Conservation (phyloP, 2,113 vertebrate species). For the Pelmatolapia mariae region DNA sequence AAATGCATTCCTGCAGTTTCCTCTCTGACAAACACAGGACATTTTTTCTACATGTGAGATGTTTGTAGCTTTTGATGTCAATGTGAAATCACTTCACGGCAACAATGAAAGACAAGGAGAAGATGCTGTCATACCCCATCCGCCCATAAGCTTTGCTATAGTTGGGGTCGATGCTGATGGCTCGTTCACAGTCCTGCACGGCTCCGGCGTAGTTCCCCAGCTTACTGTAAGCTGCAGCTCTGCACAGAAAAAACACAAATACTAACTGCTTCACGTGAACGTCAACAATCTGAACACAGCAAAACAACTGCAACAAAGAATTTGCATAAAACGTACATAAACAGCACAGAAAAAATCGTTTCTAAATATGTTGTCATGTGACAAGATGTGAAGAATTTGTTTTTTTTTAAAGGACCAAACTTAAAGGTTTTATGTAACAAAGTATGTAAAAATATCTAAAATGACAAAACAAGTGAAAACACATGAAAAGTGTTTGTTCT, state of each 20-base stretch:
- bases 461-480: fast-evolving
- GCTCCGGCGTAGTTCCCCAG: slow-evolving; percentile 91
- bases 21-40: not conserved
- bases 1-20: not conserved
- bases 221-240: slow-evolving; percentile 95
- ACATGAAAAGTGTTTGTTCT: not conserved
- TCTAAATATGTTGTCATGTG: not conserved
- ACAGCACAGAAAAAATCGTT: fast-evolving
- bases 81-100: not conserved
- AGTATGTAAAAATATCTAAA: not conserved
- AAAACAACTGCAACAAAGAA: not conserved
- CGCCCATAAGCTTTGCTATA: slow-evolving; percentile 98
- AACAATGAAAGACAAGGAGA: not conserved
- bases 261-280: not conserved
- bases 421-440: not conserved
- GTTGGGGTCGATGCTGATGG: slow-evolving; percentile 88
- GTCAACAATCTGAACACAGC: not conserved
- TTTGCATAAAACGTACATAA: not conserved
- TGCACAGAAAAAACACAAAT: slow-evolving; percentile 21
- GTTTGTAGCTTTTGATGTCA: not conserved
- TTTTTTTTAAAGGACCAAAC: not conserved
- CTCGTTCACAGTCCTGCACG: slow-evolving; percentile 89
- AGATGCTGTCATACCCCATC: slow-evolving; percentile 81
- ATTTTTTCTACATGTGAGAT: not conserved
- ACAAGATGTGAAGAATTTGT: not conserved